phyloP scores from a whole-genome alignment of 1,140 invertebrate genomes.

The Saxidomus purpurata region DNA sequence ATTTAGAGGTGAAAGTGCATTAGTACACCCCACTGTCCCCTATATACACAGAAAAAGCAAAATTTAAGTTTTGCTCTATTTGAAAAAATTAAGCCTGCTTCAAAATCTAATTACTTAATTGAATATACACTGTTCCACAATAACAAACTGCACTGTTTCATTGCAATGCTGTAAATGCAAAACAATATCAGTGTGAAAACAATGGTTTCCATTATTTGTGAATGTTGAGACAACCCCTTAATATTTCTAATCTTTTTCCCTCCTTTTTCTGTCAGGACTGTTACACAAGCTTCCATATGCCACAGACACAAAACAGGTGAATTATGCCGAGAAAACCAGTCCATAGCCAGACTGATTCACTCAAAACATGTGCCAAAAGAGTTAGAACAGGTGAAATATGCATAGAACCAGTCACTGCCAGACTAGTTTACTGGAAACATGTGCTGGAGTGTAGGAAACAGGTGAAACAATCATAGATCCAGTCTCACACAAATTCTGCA shows the following conservation, averaged over 20 bases:
- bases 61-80: no score
- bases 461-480: conserved; percentile 51
- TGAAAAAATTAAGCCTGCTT: no score
- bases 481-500: conserved; percentile 44
- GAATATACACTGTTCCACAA: no score
- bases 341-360: conserved; percentile 29
- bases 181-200: no score
- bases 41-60: no score
- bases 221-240: conserved; percentile 11
- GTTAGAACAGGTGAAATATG: conserved; percentile 54
- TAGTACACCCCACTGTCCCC: no score
- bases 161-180: no score
- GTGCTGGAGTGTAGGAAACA: conserved; percentile 44
- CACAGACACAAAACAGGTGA: conserved; percentile 47
- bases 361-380: conserved; percentile 50
- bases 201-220: no score
- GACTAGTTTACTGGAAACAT: conserved; percentile 60
- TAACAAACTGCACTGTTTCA: no score
- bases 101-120: no score
- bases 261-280: conserved; percentile 23
- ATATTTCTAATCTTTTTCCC: background rate
- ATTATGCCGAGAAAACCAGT: conserved; percentile 35
- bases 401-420: conserved; percentile 46
- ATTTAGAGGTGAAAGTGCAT: no score
- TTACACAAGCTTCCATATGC: conserved; percentile 52